Evolutionary conservation across 2,888 invertebrate genomes (phyloP).

Genomic region (Trachelus stipa): DNA sequence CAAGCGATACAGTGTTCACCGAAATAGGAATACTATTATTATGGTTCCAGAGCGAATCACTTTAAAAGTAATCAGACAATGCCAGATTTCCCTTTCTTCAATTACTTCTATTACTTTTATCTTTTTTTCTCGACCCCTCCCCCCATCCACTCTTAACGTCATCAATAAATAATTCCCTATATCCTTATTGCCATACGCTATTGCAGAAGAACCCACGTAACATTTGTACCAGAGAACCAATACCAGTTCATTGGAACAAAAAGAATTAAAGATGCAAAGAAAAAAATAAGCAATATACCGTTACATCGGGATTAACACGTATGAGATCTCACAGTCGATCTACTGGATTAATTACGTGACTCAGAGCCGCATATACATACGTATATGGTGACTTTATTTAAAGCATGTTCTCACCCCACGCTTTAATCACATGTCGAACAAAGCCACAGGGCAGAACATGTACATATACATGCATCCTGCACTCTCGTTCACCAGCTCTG

Average conservation of each 20-base stretch:
- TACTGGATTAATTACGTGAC: too few species aligned
- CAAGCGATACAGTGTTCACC: too few species aligned
- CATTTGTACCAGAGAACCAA: background rate
- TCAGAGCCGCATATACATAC: too few species aligned
- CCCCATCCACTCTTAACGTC: background rate
- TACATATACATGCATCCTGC: background rate
- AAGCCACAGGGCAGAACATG: background rate
- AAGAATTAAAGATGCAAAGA: background rate
- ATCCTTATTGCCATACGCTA: background rate
- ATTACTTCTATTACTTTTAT: background rate
- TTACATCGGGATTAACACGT: background rate
- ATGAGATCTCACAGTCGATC: too few species aligned
- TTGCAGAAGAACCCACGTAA: background rate
- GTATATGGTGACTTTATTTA: too few species aligned
- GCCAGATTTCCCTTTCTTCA: background rate
- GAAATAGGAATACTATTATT: too few species aligned
- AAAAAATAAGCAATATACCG: background rate
- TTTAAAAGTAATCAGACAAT: too few species aligned
- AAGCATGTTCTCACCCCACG: background rate
- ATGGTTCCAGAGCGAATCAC: too few species aligned
- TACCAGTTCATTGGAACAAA: background rate
- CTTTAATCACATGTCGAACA: background rate
- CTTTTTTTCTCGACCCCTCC: background rate
- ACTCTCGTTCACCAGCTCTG: background rate
- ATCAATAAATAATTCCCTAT: background rate